phyloP scores from a whole-genome alignment of 2,888 invertebrate species.

The Ophion slaviceki region DNA sequence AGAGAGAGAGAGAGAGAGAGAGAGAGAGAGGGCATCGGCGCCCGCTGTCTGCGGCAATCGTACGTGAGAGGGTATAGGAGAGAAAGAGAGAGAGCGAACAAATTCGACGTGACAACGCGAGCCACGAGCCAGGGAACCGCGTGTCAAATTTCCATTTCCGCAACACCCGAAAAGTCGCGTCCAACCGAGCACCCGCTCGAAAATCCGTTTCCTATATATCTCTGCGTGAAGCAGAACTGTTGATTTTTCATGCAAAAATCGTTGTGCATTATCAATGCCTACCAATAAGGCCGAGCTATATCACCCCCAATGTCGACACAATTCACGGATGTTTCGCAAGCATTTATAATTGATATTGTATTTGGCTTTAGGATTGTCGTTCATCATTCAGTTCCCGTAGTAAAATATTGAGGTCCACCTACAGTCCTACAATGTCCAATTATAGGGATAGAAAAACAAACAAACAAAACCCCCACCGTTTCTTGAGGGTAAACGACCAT shows the following conservation, averaged over 20 bases:
- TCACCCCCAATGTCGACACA: background rate
- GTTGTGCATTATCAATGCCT: background rate
- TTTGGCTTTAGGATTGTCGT: background rate
- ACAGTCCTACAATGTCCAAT: background rate
- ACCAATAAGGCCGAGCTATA: background rate
- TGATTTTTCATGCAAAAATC: conserved; percentile 18
- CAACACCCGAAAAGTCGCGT: conserved; percentile 32
- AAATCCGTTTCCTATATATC: conserved; percentile 20
- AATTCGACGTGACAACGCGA: conserved; percentile 54
- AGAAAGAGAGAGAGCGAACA: conserved; percentile 64
- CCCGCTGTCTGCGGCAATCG: conserved; percentile 37
- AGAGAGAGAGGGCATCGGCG: conserved; percentile 20
- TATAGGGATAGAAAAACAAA: background rate
- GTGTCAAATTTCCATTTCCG: conserved; percentile 60
- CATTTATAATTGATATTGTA: background rate
- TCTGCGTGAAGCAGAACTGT: conserved; percentile 9
- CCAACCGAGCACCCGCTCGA: conserved; percentile 28
- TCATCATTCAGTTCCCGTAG: background rate
- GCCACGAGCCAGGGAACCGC: conserved; percentile 27
- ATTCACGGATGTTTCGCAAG: background rate
- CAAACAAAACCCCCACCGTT: no score
- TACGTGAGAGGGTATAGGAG: conserved; percentile 44
- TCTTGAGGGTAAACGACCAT: no score
- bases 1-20: conserved; percentile 28
- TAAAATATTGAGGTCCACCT: background rate